These are phyloP conservation scores for Eucidaris tribuloides DNA, from an alignment of 35 echinoderm and acorn worm genomes.

Conservation along the genomic window DNA sequence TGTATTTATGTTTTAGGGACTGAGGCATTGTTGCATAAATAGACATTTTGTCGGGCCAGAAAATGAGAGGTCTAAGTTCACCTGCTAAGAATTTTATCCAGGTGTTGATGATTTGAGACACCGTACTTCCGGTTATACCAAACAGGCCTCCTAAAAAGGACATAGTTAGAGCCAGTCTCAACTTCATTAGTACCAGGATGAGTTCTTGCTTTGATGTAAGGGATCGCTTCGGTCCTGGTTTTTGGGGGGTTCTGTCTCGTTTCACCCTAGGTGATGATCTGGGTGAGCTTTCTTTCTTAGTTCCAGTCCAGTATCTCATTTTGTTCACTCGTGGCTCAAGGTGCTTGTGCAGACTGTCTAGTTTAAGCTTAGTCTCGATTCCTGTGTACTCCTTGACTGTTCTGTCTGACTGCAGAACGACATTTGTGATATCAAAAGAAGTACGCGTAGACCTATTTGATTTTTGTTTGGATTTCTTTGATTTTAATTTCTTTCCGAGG, in stretches of 20 bases:
- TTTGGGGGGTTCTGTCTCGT: conserved; percentile 15
- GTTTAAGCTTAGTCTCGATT: not conserved
- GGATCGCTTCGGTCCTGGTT: conserved; percentile 38
- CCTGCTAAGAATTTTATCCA: conserved; percentile 40
- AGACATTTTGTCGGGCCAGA: not conserved
- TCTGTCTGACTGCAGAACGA: conserved; percentile 3
- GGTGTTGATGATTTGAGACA: conserved; percentile 45
- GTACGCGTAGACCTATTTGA: too few species aligned
- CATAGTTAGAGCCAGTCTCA: conserved; percentile 22
- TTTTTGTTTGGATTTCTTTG: not conserved
- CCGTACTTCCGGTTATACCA: not conserved
- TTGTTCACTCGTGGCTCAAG: conserved; percentile 28
- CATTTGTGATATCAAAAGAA: not conserved
- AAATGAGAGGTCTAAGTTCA: not conserved
- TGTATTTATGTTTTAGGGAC: conserved; percentile 25
- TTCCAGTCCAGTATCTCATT: conserved; percentile 43
- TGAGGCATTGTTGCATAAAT: conserved; percentile 25
- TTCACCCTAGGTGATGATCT: not conserved
- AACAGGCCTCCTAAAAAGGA: conserved; percentile 36
- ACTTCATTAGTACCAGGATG: conserved; percentile 45
- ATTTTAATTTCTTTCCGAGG: not conserved
- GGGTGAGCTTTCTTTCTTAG: not conserved
- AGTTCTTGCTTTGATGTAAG: conserved; percentile 38
- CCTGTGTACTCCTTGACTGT: conserved; percentile 32
- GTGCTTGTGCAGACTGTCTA: conserved; percentile 10